Base-by-base conservation (phyloP, 2,113 vertebrate genomes). In the Saccopteryx leptura region DNA sequence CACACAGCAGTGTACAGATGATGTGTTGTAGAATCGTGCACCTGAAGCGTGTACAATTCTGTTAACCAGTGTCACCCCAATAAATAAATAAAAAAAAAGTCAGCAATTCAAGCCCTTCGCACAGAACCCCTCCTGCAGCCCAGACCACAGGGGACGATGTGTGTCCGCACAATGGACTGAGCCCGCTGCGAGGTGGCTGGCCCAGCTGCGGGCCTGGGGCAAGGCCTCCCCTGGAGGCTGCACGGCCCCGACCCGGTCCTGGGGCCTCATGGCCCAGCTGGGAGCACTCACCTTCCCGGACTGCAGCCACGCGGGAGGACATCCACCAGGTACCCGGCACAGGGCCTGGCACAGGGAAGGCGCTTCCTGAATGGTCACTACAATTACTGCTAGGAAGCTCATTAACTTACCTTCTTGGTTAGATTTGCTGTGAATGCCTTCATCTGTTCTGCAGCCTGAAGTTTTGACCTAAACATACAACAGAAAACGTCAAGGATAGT, bases 391-490 rank as follows among this genome's bases (percentile, higher is more conserved):
- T 48, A 54, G 15, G 39, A 79, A 83, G 95, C 76, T 66, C 58
- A 93, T 90, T 61, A 88, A 88, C 93, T 98, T 96, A 98, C 98
- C 69, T 96, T 95, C 94, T 96, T 95, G 92, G 88, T 96, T 74
- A 79, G 93, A 91, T 90, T 95, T 96, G 90, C 69, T 91, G 71
- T 10, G 76, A 33, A 61, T 61, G n/a, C 97, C 98, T 95, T 97
- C 97, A 60, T 69, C 69, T 95, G 63, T 24, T 79, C 93, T 85
- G 12, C 87, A 66, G 86, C 84, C 81, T 63, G 72, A 46, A 63
- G 98, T 96, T 97, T 98, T 84, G 5, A 94, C 95, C 98, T 98
- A 97, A 48, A 93, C 4, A 93, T 4, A 97, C 54, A 97, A 97
- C 21, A 95, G 13, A 95, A 72, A 83, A 85, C 24, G 0, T 24